These are phyloP conservation scores for Minunthozetes semirufus DNA, from an alignment of 2,888 invertebrate genomes.

Conservation along the genomic window DNA sequence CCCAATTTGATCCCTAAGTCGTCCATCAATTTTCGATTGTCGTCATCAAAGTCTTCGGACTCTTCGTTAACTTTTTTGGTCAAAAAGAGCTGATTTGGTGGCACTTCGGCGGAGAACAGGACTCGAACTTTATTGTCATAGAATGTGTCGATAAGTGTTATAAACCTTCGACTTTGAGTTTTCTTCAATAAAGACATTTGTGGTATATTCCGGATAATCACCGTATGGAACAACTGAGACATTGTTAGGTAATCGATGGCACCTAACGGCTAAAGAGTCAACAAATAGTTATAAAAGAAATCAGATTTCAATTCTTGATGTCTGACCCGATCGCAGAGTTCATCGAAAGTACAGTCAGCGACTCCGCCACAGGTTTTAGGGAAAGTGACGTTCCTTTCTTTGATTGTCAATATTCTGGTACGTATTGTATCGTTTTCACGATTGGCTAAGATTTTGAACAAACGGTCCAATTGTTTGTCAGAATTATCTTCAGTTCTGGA, in stretches of 20 bases:
- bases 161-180: slow-evolving; percentile 87
- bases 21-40: slow-evolving; percentile 84
- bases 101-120: slow-evolving; percentile 73
- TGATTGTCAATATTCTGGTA: slow-evolving; percentile 74
- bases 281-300: background rate
- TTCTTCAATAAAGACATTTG: slow-evolving; percentile 67
- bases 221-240: slow-evolving; percentile 81
- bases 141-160: slow-evolving; percentile 90
- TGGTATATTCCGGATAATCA: slow-evolving; percentile 83
- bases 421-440: slow-evolving; percentile 82
- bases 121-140: slow-evolving; percentile 80
- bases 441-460: slow-evolving; percentile 79
- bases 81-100: slow-evolving; percentile 67
- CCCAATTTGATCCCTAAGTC: slow-evolving; percentile 68
- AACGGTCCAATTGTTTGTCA: slow-evolving; percentile 62
- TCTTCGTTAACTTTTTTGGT: slow-evolving; percentile 50
- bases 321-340: slow-evolving; percentile 77
- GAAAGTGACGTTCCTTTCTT: slow-evolving; percentile 81
- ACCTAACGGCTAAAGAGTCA: slow-evolving; percentile 66
- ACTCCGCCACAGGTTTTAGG: slow-evolving; percentile 82
- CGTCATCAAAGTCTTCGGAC: slow-evolving; percentile 55
- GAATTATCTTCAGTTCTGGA: slow-evolving; percentile 60
- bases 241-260: slow-evolving; percentile 91
- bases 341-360: slow-evolving; percentile 76
- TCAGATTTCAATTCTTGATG: background rate